Percentiles rank a stretch among this genome's conserved stretches.
Evolutionary conservation across 1,140 invertebrate genomes (phyloP).

Genomic region (Drosophila bipectinata): DNA sequence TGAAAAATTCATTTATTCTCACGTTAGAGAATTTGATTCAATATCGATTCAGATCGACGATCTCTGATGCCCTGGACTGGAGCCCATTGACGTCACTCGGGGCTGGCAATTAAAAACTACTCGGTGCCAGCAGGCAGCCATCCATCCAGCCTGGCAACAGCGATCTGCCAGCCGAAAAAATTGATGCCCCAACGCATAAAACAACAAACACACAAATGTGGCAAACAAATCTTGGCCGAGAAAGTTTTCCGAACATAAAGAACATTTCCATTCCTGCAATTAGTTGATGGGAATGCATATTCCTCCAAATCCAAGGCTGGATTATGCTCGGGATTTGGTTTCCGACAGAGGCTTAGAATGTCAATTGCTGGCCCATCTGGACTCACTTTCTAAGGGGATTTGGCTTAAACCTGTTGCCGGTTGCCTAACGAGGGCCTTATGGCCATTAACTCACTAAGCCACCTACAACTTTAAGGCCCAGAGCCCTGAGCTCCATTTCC

Average conservation of each 20-base stretch:
- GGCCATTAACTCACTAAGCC: conserved; percentile 20
- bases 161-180: conserved; percentile 1
- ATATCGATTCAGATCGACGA: conserved; percentile 3
- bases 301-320: background rate
- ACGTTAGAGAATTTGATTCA: conserved; percentile 43
- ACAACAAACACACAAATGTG: conserved; percentile 40
- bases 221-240: conserved; percentile 22
- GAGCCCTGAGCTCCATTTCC: conserved; percentile 4
- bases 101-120: conserved; percentile 75
- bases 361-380: conserved; percentile 45
- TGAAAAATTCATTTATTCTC: conserved; percentile 67
- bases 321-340: conserved; percentile 17
- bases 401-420: conserved; percentile 29
- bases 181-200: conserved; percentile 15
- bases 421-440: conserved; percentile 16
- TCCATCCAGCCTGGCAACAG: conserved; percentile 30
- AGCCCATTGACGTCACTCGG: conserved; percentile 67
- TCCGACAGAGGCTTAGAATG: conserved; percentile 28
- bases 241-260: background rate
- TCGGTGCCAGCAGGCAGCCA: conserved; percentile 49
- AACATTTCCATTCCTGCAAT: background rate
- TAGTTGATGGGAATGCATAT: conserved; percentile 7
- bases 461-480: conserved; percentile 3
- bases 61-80: conserved; percentile 15
- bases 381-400: conserved; percentile 11